Base-by-base conservation (phyloP, 2,888 invertebrate species). In the Heteromyza rotundicornis region DNA sequence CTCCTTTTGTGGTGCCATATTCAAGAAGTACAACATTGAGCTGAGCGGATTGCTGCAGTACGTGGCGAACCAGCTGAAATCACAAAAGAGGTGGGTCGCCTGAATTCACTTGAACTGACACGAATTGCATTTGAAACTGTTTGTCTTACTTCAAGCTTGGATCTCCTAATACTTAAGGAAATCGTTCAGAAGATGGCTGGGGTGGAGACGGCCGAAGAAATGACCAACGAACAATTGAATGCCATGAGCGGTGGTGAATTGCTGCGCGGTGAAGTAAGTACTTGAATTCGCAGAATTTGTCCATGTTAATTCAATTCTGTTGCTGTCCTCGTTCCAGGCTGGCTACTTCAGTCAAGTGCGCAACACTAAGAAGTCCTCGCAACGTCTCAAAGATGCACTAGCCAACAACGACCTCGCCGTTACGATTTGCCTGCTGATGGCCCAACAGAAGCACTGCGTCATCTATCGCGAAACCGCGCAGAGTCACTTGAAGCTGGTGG, bases 131-230 rank as follows among this genome's bases (percentile, higher is more conserved):
- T n/a, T n/a, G n/a, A n/a, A n/a, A n/a, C n/a, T n/a, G n/a, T n/a
- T n/a, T n/a, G n/a, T n/a, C n/a, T n/a, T n/a, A n/a, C 20, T 71
- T 79, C 17, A 80, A 92, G 94, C 84, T 89, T 91, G 86, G 97
- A 98, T 84, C 86, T 96, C 72, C 85, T 98, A 27, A 92, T 99
- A 69, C 85, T 99, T 59, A 95, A 98, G 81, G 98, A 99, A 85
- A 93, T 99, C 69, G 95, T 99, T 49, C 96, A 97, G 84, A 98
- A 98, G 86, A 99, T 99, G 98, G 95, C 97, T 1, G 99, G 99
- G 5, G 95, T 99, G 59, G 99, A 99, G 84, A 92, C 97, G 0
- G 92, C 92, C 0, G 96, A 97, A 80, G 97, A 97, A 84, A 92
- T 98, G 87, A 99, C 98, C 0, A 87, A 91, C 20, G 98, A 98